A percentile compares a stretch with the other conserved stretches of the same genome.
phyloP scores from a whole-genome alignment of 2,888 invertebrate species.

The Plemyria rubiginata region DNA sequence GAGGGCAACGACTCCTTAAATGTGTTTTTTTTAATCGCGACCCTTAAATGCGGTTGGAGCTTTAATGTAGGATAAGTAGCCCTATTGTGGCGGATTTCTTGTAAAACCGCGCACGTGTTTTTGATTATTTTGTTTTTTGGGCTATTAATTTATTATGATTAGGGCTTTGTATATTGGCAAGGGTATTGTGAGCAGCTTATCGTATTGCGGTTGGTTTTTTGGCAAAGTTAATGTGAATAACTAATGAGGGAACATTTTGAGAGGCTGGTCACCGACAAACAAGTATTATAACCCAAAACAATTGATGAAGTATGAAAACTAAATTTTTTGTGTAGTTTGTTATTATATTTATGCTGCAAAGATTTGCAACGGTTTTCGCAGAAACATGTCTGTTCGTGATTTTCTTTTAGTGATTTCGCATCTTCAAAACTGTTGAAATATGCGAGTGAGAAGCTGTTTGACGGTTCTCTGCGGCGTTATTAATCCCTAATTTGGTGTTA shows the following conservation, averaged over 20 bases:
- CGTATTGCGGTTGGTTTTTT: slow-evolving; percentile 11
- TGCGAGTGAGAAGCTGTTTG: no score
- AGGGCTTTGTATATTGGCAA: slow-evolving; percentile 18
- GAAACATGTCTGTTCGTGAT: no score
- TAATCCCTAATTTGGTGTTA: no score
- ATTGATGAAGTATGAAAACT: no score
- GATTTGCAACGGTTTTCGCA: no score
- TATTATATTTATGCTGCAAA: no score
- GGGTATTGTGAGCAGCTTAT: slow-evolving; percentile 9
- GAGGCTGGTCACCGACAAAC: no score
- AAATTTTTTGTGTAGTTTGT: no score
- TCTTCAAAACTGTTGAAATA: no score
- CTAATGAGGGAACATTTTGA: not conserved
- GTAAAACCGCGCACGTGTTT: slow-evolving; percentile 38
- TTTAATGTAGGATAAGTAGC: slow-evolving; percentile 68
- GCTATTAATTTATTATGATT: slow-evolving; percentile 29
- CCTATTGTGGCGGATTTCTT: slow-evolving; percentile 56
- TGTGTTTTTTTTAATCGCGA: slow-evolving; percentile 70
- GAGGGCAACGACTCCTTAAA: slow-evolving; percentile 78
- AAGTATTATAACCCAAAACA: no score
- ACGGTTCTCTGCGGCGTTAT: no score
- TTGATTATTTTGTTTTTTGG: slow-evolving; percentile 27
- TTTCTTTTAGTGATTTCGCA: no score
- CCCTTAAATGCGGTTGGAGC: slow-evolving; percentile 74
- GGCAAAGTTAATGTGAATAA: not conserved